Evolutionary conservation across 2,888 invertebrate genomes (phyloP).

Genomic region (Drosophila seclusa): DNA sequence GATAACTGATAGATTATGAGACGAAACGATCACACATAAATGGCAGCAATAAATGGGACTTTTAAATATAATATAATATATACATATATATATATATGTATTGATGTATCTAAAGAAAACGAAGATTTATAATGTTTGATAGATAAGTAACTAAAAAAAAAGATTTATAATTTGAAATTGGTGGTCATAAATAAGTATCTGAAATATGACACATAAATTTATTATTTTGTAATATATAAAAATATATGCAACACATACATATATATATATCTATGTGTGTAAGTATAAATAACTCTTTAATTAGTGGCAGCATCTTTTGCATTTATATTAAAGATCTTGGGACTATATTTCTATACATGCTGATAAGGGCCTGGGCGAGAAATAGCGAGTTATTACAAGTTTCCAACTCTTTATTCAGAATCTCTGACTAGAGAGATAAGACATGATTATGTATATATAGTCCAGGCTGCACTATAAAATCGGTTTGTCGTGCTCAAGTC

Average conservation of each 20-base stretch:
- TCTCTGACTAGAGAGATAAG: not conserved
- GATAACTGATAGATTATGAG: conserved; percentile 16
- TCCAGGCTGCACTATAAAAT: conserved; percentile 32
- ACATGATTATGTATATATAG: conserved; percentile 17
- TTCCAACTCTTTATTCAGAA: conserved; percentile 5
- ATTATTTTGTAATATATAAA: too few relatives aligned
- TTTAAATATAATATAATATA: too few relatives aligned
- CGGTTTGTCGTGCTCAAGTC: not conserved
- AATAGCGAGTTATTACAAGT: conserved; percentile 4
- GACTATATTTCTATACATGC: not conserved
- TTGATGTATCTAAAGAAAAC: too few relatives aligned
- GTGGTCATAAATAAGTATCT: not conserved
- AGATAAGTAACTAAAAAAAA: not conserved
- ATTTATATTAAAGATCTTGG: not conserved
- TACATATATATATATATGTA: too few relatives aligned
- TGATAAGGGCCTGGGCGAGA: conserved; percentile 15
- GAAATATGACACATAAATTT: not conserved
- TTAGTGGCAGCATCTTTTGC: not conserved
- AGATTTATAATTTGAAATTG: not conserved
- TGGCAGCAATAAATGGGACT: not conserved
- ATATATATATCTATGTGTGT: fast-evolving
- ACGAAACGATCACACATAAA: not conserved
- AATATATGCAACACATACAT: too few relatives aligned
- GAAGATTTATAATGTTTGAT: too few relatives aligned
- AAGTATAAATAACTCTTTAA: not conserved